A percentile compares a stretch with the other conserved stretches of the same genome.
phyloP scores from a whole-genome alignment of 1,140 invertebrate genomes.

The Sitophilus oryzae region DNA sequence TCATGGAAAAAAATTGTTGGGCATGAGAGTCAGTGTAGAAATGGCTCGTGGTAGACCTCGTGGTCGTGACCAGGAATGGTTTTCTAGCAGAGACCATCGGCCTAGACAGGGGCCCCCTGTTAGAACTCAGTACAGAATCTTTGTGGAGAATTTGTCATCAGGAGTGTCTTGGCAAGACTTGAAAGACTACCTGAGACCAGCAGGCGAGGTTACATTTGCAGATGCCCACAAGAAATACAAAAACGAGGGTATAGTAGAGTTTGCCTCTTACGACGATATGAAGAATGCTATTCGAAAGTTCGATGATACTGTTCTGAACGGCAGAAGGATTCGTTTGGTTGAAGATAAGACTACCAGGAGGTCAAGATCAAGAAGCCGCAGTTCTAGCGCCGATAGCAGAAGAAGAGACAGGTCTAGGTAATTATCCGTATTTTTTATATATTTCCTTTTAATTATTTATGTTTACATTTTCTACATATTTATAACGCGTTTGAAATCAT shows the following conservation, averaged over 20 bases:
- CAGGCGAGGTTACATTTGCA: conserved; percentile 96
- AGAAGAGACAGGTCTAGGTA: conserved; percentile 14
- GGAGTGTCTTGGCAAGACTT: conserved; percentile 98
- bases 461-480: neutral
- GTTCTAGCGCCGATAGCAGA: conserved; percentile 19
- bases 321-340: conserved; percentile 14
- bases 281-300: conserved; percentile 90
- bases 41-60: conserved; percentile 68
- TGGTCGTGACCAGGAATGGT: conserved; percentile 42
- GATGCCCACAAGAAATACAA: conserved; percentile 76
- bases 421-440: no score
- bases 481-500: neutral
- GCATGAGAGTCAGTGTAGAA: conserved; percentile 84
- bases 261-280: conserved; percentile 83
- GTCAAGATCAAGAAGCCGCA: conserved; percentile 10
- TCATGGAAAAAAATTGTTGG: conserved; percentile 89
- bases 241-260: conserved; percentile 88
- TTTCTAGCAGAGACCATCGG: conserved; percentile 13
- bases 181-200: conserved; percentile 97
- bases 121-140: conserved; percentile 88
- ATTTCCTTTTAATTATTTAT: no score
- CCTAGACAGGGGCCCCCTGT: conserved; percentile 63
- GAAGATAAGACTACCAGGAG: conserved; percentile 16
- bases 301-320: conserved; percentile 52
- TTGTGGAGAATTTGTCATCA: conserved; percentile 94